phyloP scores from a whole-genome alignment of 2,888 invertebrate genomes.

The Macrophya alboannulata region DNA sequence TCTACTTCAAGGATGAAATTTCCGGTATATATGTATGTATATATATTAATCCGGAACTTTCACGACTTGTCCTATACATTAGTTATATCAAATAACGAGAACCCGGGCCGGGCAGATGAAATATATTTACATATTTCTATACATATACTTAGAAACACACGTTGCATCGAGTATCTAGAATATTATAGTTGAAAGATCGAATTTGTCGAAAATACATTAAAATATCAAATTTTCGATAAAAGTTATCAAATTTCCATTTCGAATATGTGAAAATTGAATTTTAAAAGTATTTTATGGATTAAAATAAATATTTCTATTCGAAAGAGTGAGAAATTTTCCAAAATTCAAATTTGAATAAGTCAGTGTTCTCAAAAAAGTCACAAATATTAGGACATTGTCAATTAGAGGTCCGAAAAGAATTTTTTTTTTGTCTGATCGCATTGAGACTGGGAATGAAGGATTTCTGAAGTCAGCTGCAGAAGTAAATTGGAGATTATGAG shows the following conservation, averaged over 20 bases:
- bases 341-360: no score
- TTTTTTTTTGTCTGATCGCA: no score
- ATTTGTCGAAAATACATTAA: background rate
- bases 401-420: no score
- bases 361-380: no score
- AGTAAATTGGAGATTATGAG: background rate
- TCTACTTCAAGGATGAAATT: background rate
- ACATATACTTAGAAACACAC: background rate
- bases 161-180: background rate
- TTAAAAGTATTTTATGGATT: background rate
- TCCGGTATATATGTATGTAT: background rate
- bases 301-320: background rate
- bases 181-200: background rate
- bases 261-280: background rate
- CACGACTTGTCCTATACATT: background rate
- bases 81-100: background rate
- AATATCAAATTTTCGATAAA: background rate
- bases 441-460: background rate
- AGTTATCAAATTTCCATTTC: background rate
- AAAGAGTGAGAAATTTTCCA: background rate
- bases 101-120: background rate
- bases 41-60: background rate
- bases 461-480: background rate
- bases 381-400: no score
- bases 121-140: constrained; percentile 28